These are phyloP conservation scores for Rafetus swinhoei DNA, from an alignment of 2,113 vertebrate genomes.

Conservation along the genomic window DNA sequence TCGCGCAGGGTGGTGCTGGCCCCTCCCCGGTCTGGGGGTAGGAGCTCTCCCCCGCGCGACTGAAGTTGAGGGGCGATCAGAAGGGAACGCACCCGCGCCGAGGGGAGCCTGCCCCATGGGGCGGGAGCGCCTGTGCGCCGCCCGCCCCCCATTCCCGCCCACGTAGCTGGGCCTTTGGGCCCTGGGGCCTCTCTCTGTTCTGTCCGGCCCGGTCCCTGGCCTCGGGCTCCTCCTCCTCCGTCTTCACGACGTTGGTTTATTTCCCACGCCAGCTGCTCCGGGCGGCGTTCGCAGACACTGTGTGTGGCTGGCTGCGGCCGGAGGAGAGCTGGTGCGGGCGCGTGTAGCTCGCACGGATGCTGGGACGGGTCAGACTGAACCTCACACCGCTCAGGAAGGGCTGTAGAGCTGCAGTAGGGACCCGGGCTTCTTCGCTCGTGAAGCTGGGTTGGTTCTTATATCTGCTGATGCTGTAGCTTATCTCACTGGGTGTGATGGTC, in stretches of 20 bases:
- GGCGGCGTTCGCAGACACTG: not conserved
- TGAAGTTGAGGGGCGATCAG: accelerated
- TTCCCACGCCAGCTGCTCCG: not conserved
- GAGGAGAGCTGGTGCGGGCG: not conserved
- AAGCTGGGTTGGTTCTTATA: not conserved
- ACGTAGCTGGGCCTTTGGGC: not conserved
- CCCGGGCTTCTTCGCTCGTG: not conserved
- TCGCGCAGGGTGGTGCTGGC: no score
- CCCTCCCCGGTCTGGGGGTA: not conserved
- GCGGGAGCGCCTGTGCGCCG: not conserved
- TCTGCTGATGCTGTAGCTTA: not conserved
- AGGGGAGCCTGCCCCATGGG: not conserved
- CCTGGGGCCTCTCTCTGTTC: not conserved
- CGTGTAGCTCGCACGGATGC: not conserved
- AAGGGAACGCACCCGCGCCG: not conserved
- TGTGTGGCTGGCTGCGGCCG: not conserved
- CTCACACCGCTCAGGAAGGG: not conserved
- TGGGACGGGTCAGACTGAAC: not conserved
- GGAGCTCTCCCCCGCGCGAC: not conserved
- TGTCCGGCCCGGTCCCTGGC: not conserved
- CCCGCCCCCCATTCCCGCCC: accelerated
- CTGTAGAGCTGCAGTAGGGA: not conserved
- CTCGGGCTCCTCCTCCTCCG: not conserved
- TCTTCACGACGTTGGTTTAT: not conserved
- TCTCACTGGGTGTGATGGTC: not conserved